phyloP scores from a whole-genome alignment of 1,140 invertebrate species.

The Caenorhabditis inopinata region DNA sequence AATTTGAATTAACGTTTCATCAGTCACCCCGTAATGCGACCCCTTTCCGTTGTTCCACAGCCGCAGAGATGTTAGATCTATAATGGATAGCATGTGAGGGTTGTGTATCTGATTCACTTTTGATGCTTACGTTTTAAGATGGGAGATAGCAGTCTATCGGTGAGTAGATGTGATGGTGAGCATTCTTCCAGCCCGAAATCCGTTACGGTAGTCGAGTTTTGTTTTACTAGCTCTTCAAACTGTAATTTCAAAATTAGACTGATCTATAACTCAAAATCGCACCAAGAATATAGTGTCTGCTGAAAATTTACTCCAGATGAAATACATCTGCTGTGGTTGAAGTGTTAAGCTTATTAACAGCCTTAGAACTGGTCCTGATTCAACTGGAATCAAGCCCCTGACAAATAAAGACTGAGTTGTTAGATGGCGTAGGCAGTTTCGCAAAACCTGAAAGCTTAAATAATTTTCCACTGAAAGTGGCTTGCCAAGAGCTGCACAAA shows the following conservation, averaged over 20 bases:
- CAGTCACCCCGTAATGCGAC: conserved; percentile 1
- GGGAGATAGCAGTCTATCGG: not conserved
- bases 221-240: conserved; percentile 1
- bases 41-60: conserved; percentile 10
- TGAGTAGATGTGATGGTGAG: conserved; percentile 13
- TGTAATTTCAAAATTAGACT: not conserved
- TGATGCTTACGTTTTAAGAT: not conserved
- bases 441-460: conserved; percentile 11
- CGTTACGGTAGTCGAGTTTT: not conserved
- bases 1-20: not conserved
- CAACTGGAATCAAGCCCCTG: conserved; percentile 32
- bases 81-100: not conserved
- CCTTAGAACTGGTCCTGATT: not conserved
- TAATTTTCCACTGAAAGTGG: too few relatives aligned
- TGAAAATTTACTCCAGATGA: conserved; percentile 31
- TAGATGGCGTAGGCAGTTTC: conserved; percentile 19
- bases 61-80: not conserved
- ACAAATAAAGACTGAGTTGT: conserved; percentile 15
- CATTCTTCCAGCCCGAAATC: conserved; percentile 34
- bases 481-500: too few relatives aligned
- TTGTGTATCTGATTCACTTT: not conserved
- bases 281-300: conserved; percentile 9
- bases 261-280: not conserved
- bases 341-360: not conserved
- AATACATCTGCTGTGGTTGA: conserved; percentile 28